Percentiles rank a stretch among this genome's conserved stretches.
These are phyloP conservation scores for Miltochrista miniata DNA, from an alignment of 2,888 invertebrate genomes.

Conservation along the genomic window DNA sequence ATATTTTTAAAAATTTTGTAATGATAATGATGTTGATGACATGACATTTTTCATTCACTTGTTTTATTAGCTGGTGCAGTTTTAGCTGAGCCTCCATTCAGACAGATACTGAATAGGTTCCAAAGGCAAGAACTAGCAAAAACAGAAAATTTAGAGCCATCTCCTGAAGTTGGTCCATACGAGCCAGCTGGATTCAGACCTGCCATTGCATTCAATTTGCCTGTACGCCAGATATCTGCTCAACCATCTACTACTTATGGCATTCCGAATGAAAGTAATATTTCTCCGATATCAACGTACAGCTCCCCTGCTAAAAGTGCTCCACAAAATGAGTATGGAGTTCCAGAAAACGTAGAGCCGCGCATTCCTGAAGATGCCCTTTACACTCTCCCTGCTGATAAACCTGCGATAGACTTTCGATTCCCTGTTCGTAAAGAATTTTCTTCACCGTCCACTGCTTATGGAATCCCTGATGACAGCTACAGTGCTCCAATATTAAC, in stretches of 20 bases:
- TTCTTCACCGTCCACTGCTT: constrained; percentile 62
- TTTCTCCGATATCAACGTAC: constrained; percentile 57
- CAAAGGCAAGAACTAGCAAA: constrained; percentile 59
- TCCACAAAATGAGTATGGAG: no score
- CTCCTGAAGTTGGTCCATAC: no score
- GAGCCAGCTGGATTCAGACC: no score
- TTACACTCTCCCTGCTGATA: constrained; percentile 68
- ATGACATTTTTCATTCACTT: constrained; percentile 67
- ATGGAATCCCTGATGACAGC: constrained; percentile 69
- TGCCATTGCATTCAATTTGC: no score
- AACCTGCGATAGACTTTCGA: constrained; percentile 63
- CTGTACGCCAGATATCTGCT: no score
- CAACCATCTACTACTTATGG: no score
- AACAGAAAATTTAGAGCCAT: no score
- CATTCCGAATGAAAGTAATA: no score
- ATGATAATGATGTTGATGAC: no score
- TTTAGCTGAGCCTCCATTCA: constrained; percentile 67
- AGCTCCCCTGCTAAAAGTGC: no score
- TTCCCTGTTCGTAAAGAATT: constrained; percentile 63
- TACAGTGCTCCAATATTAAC: constrained; percentile 70
- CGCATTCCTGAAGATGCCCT: constrained; percentile 55
- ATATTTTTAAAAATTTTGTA: no score
- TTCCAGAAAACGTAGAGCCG: constrained; percentile 26
- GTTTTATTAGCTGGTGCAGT: constrained; percentile 59
- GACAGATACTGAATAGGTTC: constrained; percentile 53